Conservation (phyloP, 2,113 vertebrate species). For the Thermophis baileyi region DNA sequence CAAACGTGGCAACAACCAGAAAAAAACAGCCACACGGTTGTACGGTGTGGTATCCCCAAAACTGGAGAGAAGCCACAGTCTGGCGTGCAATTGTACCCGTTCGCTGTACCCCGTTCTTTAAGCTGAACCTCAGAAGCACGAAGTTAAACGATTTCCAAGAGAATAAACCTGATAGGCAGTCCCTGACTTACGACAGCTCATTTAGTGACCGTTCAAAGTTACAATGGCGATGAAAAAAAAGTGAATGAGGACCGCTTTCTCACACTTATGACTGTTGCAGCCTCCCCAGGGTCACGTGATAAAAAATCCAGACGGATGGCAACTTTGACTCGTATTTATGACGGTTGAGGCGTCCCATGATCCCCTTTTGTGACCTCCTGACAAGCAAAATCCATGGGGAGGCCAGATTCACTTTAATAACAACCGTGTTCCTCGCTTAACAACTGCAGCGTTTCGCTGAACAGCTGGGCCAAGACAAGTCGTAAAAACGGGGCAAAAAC, state of each 20-base stretch:
- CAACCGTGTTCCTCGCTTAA: not conserved
- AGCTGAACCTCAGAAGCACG: not conserved
- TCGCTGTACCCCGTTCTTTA: not conserved
- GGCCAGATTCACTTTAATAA: too few species aligned
- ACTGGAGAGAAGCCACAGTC: not conserved
- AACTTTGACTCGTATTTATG: not conserved
- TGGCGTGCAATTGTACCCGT: not conserved
- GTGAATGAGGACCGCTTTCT: too few species aligned
- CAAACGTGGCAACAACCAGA: not conserved
- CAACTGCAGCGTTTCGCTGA: not conserved
- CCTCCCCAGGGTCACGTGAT: not conserved
- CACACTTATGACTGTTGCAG: not conserved
- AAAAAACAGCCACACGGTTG: not conserved
- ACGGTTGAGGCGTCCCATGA: fast-evolving
- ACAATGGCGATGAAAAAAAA: not conserved
- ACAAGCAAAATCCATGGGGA: not conserved
- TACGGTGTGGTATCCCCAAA: not conserved
- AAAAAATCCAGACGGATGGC: not conserved
- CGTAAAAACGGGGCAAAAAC: not conserved
- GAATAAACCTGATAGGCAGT: not conserved
- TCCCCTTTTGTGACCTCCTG: not conserved
- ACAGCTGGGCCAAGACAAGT: not conserved
- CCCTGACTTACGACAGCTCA: not conserved
- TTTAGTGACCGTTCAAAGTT: not conserved
- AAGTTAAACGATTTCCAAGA: not conserved